Evolutionary conservation across 1,140 invertebrate species (phyloP).

Genomic region (Plectrocnemia conspersa): DNA sequence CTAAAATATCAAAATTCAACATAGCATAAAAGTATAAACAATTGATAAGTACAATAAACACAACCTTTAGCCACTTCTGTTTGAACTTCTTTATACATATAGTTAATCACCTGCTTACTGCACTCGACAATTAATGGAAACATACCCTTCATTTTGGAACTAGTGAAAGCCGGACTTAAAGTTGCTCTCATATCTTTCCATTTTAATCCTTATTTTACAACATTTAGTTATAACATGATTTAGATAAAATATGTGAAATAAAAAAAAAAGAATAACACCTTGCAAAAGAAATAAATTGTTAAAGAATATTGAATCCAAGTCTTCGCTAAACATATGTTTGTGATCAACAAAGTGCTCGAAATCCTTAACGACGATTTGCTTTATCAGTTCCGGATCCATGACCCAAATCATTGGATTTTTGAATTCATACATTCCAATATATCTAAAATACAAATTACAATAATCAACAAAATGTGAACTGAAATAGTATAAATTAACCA

Average conservation of each 20-base stretch:
- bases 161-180: constrained; percentile 16
- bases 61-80: background rate
- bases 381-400: constrained; percentile 53
- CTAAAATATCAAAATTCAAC: constrained; percentile 1
- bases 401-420: constrained; percentile 47
- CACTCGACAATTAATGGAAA: constrained; percentile 10
- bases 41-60: background rate
- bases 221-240: background rate
- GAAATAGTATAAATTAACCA: too few relatives aligned
- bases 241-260: background rate
- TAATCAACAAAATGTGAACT: too few relatives aligned
- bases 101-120: background rate
- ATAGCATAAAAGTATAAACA: background rate
- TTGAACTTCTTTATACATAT: constrained; percentile 4
- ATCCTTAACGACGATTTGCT: constrained; percentile 52
- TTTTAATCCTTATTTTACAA: constrained; percentile 8
- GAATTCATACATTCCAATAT: constrained; percentile 49
- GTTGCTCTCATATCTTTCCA: constrained; percentile 16
- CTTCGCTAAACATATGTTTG: constrained; percentile 37
- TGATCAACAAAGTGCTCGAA: constrained; percentile 58
- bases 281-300: constrained; percentile 46
- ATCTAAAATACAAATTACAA: constrained; percentile 36
- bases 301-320: constrained; percentile 47
- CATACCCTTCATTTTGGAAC: constrained; percentile 16
- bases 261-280: constrained; percentile 15